Percentiles rank a stretch among this genome's conserved stretches.
These are phyloP conservation scores for Mesitornis unicolor DNA, from an alignment of 2,113 vertebrate species.

Conservation along the genomic window DNA sequence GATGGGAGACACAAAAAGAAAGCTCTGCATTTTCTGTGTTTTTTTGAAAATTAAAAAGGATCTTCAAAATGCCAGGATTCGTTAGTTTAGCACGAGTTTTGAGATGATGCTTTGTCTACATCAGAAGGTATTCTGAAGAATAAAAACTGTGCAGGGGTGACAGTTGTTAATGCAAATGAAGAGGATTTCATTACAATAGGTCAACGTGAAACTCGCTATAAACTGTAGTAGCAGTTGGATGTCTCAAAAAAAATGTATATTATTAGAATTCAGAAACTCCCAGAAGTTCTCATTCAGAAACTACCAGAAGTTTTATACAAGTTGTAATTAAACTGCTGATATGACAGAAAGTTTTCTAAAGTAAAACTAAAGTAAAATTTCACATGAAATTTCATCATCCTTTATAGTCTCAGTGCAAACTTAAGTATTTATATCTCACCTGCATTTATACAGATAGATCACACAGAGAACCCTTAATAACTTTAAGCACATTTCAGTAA, in stretches of 20 bases:
- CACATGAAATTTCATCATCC: not conserved
- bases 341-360: not conserved
- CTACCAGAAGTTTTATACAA: not conserved
- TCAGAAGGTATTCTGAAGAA: not conserved
- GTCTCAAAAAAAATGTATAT: not conserved
- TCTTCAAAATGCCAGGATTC: slow-evolving; percentile 16
- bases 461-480: not conserved
- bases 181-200: not conserved
- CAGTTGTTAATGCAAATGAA: slow-evolving; percentile 33
- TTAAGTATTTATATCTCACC: not conserved
- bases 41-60: not conserved
- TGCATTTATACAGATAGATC: not conserved
- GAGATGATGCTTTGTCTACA: not conserved
- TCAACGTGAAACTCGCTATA: not conserved
- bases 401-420: not conserved
- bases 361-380: not conserved
- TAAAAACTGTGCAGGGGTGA: not conserved
- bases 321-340: not conserved
- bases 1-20: slow-evolving; percentile 37
- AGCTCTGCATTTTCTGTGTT: slow-evolving; percentile 5
- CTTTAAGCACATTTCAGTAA: not conserved
- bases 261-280: slow-evolving; percentile 21
- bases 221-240: not conserved
- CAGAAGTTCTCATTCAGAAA: too few species aligned
- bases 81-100: slow-evolving; percentile 50